Conservation (phyloP, 2,797 vertebrate genomes). For the Aldrovandia affinis region DNA sequence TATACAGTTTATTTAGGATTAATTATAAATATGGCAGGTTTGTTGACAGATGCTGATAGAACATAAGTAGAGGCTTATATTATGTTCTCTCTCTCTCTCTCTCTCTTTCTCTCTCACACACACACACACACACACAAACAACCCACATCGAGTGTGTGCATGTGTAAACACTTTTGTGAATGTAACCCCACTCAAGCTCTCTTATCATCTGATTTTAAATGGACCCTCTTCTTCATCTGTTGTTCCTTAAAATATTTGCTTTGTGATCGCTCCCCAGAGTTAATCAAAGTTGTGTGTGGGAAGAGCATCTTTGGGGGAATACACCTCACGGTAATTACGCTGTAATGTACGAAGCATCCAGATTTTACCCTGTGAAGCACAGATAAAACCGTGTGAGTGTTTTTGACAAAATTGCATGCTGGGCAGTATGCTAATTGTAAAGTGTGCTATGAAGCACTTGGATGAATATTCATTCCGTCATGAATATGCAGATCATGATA, state of each 20-base stretch:
- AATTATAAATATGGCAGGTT: conserved; percentile 3
- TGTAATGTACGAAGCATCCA: not conserved
- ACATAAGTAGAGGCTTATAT: not conserved
- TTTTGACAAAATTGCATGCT: conserved; percentile 3
- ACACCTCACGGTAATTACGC: conserved; percentile 1
- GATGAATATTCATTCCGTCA: not conserved
- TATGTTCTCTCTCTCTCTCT: not conserved
- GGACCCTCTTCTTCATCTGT: not conserved
- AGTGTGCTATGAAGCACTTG: not conserved
- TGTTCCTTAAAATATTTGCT: conserved; percentile 1
- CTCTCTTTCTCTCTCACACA: too few relatives aligned
- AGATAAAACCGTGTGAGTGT: not conserved
- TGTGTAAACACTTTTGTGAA: not conserved
- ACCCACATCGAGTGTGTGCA: not conserved
- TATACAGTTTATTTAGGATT: not conserved
- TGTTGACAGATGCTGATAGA: not conserved
- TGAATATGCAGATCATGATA: not conserved
- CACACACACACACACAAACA: too few relatives aligned
- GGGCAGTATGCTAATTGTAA: conserved; percentile 6
- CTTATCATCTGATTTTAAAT: not conserved
- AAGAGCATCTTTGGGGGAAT: not conserved
- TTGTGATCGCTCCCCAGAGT: not conserved
- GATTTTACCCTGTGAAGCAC: not conserved
- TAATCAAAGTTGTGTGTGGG: not conserved
- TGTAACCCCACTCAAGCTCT: not conserved